phyloP scores from a whole-genome alignment of 2,797 vertebrate species.

The Galago senegalensis region DNA sequence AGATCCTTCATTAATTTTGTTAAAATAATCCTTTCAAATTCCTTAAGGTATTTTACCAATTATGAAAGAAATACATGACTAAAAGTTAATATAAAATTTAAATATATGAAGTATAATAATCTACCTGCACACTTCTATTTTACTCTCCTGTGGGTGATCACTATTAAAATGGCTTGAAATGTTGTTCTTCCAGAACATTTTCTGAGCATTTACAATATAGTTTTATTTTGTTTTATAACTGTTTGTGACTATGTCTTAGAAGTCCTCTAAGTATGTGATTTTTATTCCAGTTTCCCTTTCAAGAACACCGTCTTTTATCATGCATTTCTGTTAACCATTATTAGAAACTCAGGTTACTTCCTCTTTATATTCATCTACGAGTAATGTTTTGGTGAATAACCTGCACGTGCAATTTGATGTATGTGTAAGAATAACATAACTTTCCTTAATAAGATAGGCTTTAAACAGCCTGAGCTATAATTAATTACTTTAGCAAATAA shows the following conservation, averaged over 20 bases:
- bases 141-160: neutral
- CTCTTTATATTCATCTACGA: neutral
- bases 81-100: slow-evolving; percentile 69
- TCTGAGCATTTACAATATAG: neutral
- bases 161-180: slow-evolving; percentile 4
- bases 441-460: slow-evolving; percentile 22
- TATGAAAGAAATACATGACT: slow-evolving; percentile 20
- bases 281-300: neutral
- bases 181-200: neutral
- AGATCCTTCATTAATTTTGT: neutral
- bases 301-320: neutral
- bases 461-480: neutral
- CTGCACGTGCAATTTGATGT: neutral
- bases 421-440: neutral
- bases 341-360: neutral
- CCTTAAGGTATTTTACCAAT: slow-evolving; percentile 21
- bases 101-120: neutral
- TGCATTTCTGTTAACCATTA: neutral
- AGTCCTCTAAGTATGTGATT: neutral
- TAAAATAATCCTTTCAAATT: slow-evolving; percentile 22
- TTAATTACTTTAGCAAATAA: slow-evolving; percentile 31
- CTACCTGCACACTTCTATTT: neutral
- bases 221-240: neutral
- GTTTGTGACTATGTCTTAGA: neutral
- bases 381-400: neutral